Conservation (phyloP, 1,140 invertebrate genomes). For the Lepidurus packardi region DNA sequence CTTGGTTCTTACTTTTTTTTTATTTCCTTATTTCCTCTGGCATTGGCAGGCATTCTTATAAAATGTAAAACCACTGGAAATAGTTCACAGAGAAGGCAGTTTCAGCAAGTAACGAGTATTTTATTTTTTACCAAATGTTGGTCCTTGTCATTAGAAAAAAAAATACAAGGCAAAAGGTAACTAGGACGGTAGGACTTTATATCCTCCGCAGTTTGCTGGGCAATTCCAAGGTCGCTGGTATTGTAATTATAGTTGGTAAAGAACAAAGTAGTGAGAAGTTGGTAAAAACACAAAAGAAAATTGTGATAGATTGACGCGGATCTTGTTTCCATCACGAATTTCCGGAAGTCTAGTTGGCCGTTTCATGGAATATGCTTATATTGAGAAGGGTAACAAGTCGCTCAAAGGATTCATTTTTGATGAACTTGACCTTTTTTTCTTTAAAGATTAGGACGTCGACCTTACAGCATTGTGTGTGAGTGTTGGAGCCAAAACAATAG, state of each 20-base stretch:
- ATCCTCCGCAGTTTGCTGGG: not conserved
- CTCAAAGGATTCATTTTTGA: not conserved
- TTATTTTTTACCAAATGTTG: not conserved
- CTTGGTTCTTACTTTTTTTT: not conserved
- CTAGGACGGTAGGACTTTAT: not conserved
- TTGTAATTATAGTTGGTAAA: not conserved
- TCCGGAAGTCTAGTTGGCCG: not conserved
- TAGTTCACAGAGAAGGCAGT: not conserved
- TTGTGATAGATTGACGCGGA: too few relatives aligned
- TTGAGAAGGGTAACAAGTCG: not conserved
- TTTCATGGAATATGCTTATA: not conserved
- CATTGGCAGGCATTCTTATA: not conserved
- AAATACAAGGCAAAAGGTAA: conserved; percentile 16
- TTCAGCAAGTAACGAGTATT: not conserved
- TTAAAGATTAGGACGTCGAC: not conserved
- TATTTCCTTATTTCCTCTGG: not conserved
- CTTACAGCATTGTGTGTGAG: conserved; percentile 7
- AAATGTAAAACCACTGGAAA: not conserved
- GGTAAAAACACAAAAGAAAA: too few relatives aligned
- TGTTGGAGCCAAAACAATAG: not conserved
- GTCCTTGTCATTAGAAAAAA: not conserved
- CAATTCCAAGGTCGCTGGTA: not conserved
- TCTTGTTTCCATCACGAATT: not conserved
- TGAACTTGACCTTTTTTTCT: conserved; percentile 16
- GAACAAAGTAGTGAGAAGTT: too few relatives aligned